Evolutionary conservation across 2,113 vertebrate genomes (phyloP).

Genomic region (Corynorhinus townsendii): DNA sequence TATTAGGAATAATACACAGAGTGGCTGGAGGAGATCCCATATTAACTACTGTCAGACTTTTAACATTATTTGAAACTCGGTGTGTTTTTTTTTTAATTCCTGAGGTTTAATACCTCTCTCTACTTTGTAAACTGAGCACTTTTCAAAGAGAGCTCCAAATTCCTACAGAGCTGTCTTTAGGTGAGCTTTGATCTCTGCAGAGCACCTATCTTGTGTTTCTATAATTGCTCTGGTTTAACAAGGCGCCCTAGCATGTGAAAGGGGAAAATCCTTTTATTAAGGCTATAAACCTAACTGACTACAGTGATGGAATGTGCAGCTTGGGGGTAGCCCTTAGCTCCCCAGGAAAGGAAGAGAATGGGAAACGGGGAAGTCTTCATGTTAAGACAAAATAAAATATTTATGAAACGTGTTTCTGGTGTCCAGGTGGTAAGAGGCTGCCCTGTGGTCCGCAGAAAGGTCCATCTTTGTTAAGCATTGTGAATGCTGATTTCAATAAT

Average conservation of each 20-base stretch:
- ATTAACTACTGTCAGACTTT: slow-evolving; percentile 66
- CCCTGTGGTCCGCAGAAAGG: slow-evolving; percentile 81
- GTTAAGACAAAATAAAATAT: slow-evolving; percentile 82
- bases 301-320: slow-evolving; percentile 70
- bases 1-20: slow-evolving; percentile 68
- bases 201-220: slow-evolving; percentile 80
- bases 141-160: slow-evolving; percentile 78
- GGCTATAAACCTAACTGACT: slow-evolving; percentile 79
- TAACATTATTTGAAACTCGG: slow-evolving; percentile 65
- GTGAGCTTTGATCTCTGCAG: slow-evolving; percentile 81
- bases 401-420: slow-evolving; percentile 81
- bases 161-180: slow-evolving; percentile 75
- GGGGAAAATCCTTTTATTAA: slow-evolving; percentile 78
- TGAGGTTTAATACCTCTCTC: slow-evolving; percentile 67
- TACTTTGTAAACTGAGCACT: slow-evolving; percentile 75
- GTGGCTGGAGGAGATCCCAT: slow-evolving; percentile 51
- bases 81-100: slow-evolving; percentile 64
- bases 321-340: slow-evolving; percentile 60
- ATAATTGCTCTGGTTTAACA: slow-evolving; percentile 81
- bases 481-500: slow-evolving; percentile 83
- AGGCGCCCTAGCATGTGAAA: slow-evolving; percentile 76
- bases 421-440: slow-evolving; percentile 81
- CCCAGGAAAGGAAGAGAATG: slow-evolving; percentile 32
- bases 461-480: slow-evolving; percentile 84
- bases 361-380: slow-evolving; percentile 49